Evolutionary conservation across 2,113 vertebrate genomes (phyloP), one percentile per base, ranked within the genome.

Genomic region (Pluvianellus socialis): DNA sequence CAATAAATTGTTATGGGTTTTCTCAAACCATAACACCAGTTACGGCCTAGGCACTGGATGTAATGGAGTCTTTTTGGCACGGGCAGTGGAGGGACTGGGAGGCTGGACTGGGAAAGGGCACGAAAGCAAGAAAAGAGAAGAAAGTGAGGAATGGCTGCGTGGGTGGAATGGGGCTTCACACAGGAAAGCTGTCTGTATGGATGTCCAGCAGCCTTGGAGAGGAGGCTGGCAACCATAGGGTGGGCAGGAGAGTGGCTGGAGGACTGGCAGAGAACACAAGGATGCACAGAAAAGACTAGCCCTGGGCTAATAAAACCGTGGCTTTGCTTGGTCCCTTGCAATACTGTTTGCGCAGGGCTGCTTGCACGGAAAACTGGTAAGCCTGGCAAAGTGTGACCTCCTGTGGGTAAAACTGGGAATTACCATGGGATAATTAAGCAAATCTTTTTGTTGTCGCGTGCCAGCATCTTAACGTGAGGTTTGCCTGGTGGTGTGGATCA

Each of bases 391-490:
- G 93, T 92, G 72, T 95, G 96, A 93, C 96, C 95, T 88, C 94
- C 83, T 92, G 96, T 96, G 97, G 94, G 53, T 68, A 47, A 87
- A 94, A 49, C 42, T 32, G 49, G 92, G 92, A 96, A 97, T 88
- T 96, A 53, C 96, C 38, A 9, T 47, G 47, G 59, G 50, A 94
- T 87, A 90, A 91, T 65, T 47, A 58, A 53, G 40, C 33, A 75
- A 84, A 82, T 76, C 40, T 42, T 66, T 84, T 72, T 38, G 22
- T 2, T 79, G 26, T 53, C 77, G 24, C 0, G 0, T 45, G 62
- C 38, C 33, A 20, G 65, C 20, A 40, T 75, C 76, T 45, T 79
- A 58, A 75, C 23, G 23, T 23, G 4, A 58, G 12, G 6, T 75
- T 82, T 92, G 38, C 38, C 66, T 26, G 18, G 22, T 33, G 72